Evolutionary conservation across 2,888 invertebrate species (phyloP).

Genomic region (Torymus aiolomorphi): DNA sequence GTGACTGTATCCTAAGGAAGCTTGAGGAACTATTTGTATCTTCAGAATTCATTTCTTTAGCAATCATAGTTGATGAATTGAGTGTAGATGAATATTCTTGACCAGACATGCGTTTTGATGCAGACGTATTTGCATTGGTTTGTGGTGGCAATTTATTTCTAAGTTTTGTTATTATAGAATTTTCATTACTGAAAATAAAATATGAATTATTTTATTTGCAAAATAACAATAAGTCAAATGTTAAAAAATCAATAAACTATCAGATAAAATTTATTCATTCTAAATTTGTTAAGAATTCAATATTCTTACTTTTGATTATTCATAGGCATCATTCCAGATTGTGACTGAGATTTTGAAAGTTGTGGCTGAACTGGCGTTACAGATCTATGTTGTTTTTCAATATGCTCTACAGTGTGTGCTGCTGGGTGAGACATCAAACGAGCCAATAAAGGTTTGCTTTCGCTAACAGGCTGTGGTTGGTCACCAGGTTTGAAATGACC

Average conservation of each 20-base stretch:
- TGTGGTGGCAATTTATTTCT: slow-evolving; percentile 59
- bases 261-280: no score
- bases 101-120: slow-evolving; percentile 23
- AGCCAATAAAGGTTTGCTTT: slow-evolving; percentile 83
- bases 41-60: slow-evolving; percentile 22
- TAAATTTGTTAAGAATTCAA: no score
- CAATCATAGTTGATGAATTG: slow-evolving; percentile 30
- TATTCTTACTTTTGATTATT: slow-evolving; percentile 55
- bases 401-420: slow-evolving; percentile 88
- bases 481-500: slow-evolving; percentile 71
- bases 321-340: slow-evolving; percentile 47
- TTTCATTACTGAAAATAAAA: slow-evolving; percentile 50
- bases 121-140: slow-evolving; percentile 42
- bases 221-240: no score
- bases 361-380: slow-evolving; percentile 80
- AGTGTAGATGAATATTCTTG: slow-evolving; percentile 44
- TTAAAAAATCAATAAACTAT: no score
- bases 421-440: slow-evolving; percentile 89
- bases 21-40: slow-evolving; percentile 60
- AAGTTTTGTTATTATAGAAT: slow-evolving; percentile 56
- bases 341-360: slow-evolving; percentile 34
- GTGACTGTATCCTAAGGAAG: slow-evolving; percentile 74
- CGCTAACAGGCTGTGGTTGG: slow-evolving; percentile 73
- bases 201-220: no score
- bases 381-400: slow-evolving; percentile 90